Conservation (phyloP, 2,113 vertebrate species). For the Sylvietta virens region DNA sequence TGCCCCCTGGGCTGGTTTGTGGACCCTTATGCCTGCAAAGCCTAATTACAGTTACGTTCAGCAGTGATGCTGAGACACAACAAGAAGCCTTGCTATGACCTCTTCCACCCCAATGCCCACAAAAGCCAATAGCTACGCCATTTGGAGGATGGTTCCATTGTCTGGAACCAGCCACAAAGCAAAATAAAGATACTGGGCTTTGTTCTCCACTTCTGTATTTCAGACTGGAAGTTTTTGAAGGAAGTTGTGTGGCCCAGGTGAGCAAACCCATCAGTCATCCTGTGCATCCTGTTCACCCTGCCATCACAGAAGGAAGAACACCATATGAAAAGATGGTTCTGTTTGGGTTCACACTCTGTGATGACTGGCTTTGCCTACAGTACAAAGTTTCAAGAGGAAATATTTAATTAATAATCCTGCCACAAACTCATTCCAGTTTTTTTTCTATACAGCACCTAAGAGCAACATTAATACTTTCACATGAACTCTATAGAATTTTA, state of each 20-base stretch:
- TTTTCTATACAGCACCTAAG: neutral
- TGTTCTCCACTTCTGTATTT: neutral
- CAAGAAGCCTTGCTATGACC: neutral
- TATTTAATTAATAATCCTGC: neutral
- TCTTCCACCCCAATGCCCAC: neutral
- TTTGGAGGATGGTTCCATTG: neutral
- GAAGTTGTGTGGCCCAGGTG: neutral
- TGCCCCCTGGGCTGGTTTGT: neutral
- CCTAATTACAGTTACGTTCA: neutral
- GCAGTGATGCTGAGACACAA: neutral
- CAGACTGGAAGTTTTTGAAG: neutral
- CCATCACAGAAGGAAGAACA: neutral
- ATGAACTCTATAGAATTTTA: neutral
- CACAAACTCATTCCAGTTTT: neutral
- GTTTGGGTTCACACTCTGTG: neutral
- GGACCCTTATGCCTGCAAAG: neutral
- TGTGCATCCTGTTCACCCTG: neutral
- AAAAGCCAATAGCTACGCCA: neutral
- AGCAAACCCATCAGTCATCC: neutral
- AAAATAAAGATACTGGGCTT: neutral
- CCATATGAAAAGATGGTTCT: neutral
- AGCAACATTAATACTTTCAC: neutral
- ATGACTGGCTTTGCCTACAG: neutral
- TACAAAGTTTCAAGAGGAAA: neutral
- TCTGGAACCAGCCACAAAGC: neutral